These are phyloP conservation scores for Gavialis gangeticus DNA, from an alignment of 2,113 vertebrate species.

Conservation along the genomic window DNA sequence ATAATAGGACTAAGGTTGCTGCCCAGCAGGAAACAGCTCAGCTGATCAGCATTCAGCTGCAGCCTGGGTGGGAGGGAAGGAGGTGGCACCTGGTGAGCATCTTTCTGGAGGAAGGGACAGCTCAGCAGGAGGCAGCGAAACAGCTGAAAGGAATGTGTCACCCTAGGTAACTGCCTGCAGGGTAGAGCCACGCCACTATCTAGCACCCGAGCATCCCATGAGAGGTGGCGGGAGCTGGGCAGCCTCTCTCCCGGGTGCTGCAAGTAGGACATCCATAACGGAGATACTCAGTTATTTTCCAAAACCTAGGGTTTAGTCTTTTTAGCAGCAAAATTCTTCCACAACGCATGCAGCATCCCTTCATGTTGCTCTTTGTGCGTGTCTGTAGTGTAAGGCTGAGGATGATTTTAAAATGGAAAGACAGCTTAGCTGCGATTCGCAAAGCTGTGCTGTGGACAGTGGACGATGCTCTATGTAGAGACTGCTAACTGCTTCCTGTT, in stretches of 20 bases:
- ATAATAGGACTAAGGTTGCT: not conserved
- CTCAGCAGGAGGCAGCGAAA: not conserved
- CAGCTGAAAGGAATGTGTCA: not conserved
- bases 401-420: not conserved
- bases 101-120: not conserved
- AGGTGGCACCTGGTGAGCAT: not conserved
- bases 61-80: not conserved
- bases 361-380: not conserved
- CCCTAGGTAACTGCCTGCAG: not conserved
- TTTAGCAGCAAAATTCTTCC: not conserved
- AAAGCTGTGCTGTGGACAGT: not conserved
- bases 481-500: not conserved
- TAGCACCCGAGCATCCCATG: not conserved
- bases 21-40: too few relatives aligned
- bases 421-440: rapidly evolving
- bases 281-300: not conserved
- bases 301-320: not conserved
- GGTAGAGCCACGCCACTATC: not conserved
- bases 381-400: not conserved
- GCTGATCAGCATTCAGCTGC: not conserved
- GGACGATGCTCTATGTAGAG: not conserved
- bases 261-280: not conserved
- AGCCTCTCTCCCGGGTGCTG: not conserved
- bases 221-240: not conserved
- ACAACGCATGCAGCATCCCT: not conserved